Evolutionary conservation across 2,113 vertebrate genomes (phyloP).

Genomic region (Caranx ignobilis): DNA sequence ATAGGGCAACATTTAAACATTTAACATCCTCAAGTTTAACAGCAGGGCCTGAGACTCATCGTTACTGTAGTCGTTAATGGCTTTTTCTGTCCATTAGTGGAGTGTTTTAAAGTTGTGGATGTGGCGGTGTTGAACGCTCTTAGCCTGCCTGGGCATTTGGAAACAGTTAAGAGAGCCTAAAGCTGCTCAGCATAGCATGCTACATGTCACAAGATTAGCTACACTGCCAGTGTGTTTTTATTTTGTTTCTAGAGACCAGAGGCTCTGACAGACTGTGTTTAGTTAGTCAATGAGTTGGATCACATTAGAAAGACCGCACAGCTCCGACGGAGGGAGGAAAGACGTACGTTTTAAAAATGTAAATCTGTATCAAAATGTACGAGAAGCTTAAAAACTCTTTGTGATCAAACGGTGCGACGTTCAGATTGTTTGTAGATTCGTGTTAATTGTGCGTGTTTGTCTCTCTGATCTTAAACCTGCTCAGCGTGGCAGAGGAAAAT

Average conservation of each 20-base stretch:
- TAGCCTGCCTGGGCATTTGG: conserved; percentile 28
- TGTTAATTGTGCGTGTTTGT: conserved; percentile 26
- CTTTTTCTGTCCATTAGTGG: conserved; percentile 8
- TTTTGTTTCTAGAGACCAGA: conserved; percentile 73
- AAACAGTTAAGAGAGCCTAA: conserved; percentile 65
- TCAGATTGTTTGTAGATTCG: background rate
- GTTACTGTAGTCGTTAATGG: conserved; percentile 23
- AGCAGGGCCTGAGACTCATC: conserved; percentile 1
- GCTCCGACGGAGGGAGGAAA: background rate
- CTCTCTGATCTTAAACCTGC: conserved; percentile 13
- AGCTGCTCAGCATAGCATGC: conserved; percentile 69
- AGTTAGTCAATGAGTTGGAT: conserved; percentile 39
- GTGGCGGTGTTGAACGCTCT: conserved; percentile 14
- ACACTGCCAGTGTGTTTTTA: conserved; percentile 69
- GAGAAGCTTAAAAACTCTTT: background rate
- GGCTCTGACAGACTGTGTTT: conserved; percentile 57
- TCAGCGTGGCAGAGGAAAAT: conserved; percentile 8
- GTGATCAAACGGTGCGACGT: background rate
- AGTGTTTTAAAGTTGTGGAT: conserved; percentile 17
- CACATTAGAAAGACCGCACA: conserved; percentile 23
- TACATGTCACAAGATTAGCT: conserved; percentile 76
- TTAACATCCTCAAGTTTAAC: conserved; percentile 2
- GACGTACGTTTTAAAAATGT: background rate
- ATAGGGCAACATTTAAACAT: background rate
- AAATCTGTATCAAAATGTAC: background rate